Conservation (phyloP, 2,888 invertebrate genomes). For the Morpho deidamia region DNA sequence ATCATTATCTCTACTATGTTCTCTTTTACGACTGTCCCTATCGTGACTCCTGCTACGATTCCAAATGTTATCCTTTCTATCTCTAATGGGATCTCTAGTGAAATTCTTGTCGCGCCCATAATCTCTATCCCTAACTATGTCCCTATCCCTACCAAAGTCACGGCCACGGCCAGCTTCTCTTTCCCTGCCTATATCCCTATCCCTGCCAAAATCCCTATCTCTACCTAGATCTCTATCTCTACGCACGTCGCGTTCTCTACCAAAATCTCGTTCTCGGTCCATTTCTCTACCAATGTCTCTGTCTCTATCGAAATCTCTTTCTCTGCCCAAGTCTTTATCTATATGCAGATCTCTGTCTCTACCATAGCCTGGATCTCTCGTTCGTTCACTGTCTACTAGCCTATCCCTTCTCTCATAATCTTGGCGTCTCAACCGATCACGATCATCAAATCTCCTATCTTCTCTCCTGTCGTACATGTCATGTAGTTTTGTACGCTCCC, state of each 20-base stretch:
- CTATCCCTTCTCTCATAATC: constrained; percentile 34
- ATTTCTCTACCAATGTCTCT: constrained; percentile 22
- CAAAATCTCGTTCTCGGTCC: constrained; percentile 19
- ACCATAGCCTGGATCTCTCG: constrained; percentile 31
- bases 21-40: constrained; percentile 54
- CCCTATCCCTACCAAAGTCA: constrained; percentile 27
- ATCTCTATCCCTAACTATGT: constrained; percentile 31
- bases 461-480: constrained; percentile 33
- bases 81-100: constrained; percentile 34
- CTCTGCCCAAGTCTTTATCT: constrained; percentile 27
- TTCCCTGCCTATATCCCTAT: constrained; percentile 30
- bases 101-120: constrained; percentile 34
- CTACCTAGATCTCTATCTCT: constrained; percentile 22
- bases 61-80: constrained; percentile 33
- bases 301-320: constrained; percentile 32
- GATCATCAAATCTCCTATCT: constrained; percentile 41
- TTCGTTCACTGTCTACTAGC: constrained; percentile 36
- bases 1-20: constrained; percentile 50
- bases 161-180: constrained; percentile 42
- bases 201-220: constrained; percentile 34
- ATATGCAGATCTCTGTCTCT: constrained; percentile 33
- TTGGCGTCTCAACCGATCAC: constrained; percentile 36
- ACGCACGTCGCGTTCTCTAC: constrained; percentile 4
- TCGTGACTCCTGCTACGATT: constrained; percentile 52
- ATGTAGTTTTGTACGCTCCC: constrained; percentile 24